Evolutionary conservation across 2,888 invertebrate genomes (phyloP).

Genomic region (Drosophila dives): DNA sequence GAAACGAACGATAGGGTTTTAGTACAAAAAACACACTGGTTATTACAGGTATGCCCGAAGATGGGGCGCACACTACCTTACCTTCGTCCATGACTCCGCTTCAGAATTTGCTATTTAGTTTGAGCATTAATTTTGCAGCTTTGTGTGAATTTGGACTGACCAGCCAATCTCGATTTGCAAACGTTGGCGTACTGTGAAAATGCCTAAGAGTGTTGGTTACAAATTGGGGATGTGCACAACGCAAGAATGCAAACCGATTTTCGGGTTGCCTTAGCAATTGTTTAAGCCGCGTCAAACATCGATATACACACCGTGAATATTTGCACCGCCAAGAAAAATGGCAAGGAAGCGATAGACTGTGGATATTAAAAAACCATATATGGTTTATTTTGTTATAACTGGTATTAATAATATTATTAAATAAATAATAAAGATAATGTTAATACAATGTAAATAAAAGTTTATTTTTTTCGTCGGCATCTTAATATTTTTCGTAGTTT

Average conservation of each 20-base stretch:
- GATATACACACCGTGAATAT: background rate
- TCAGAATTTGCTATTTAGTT: conserved; percentile 16
- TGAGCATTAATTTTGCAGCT: conserved; percentile 39
- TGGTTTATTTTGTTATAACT: too few species aligned
- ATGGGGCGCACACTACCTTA: conserved; percentile 64
- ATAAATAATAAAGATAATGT: too few species aligned
- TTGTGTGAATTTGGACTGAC: conserved; percentile 3
- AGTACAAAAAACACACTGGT: conserved; percentile 5
- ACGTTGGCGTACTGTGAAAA: conserved; percentile 42
- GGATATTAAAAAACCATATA: too few species aligned
- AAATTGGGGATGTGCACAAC: conserved; percentile 24
- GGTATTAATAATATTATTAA: too few species aligned
- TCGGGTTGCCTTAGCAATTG: background rate
- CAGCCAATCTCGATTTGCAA: conserved; percentile 21
- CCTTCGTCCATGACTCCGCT: conserved; percentile 80
- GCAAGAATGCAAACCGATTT: conserved; percentile 3
- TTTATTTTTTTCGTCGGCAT: too few species aligned
- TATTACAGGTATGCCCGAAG: conserved; percentile 26
- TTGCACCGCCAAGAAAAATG: too few species aligned
- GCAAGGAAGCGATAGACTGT: too few species aligned
- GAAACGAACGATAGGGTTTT: conserved; percentile 8
- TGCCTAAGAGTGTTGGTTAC: conserved; percentile 38
- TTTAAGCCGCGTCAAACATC: background rate
- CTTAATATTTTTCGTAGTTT: too few species aligned
- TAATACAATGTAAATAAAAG: too few species aligned